Evolutionary conservation across 2,113 vertebrate genomes (phyloP).

Genomic region (Pituophis catenifer): DNA sequence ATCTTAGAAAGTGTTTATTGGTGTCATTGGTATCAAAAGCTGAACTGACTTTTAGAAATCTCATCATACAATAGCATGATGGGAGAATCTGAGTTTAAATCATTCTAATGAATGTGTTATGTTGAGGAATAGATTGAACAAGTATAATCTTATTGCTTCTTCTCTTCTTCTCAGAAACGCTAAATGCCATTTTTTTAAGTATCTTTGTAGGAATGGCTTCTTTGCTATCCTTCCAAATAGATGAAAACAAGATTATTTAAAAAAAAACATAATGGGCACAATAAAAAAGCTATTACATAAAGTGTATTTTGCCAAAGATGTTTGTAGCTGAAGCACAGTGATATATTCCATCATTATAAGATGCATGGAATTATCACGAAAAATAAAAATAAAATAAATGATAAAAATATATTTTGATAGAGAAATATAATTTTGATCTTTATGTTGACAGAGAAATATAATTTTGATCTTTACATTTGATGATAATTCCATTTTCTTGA

Average conservation of each 20-base stretch:
- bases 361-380: no score
- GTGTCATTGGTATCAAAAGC: not conserved
- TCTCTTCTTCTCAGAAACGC: not conserved
- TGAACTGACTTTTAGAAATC: not conserved
- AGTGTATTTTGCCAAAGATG: not conserved
- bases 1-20: not conserved
- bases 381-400: no score
- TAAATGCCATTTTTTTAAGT: not conserved
- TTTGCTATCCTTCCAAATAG: not conserved
- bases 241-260: not conserved
- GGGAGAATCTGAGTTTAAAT: not conserved
- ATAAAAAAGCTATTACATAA: not conserved
- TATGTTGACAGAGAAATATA: no score
- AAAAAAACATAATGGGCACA: not conserved
- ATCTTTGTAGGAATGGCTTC: not conserved
- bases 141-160: not conserved
- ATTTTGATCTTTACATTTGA: no score
- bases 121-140: not conserved
- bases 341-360: not conserved
- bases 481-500: not conserved
- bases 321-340: not conserved
- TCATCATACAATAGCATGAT: not conserved
- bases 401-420: no score
- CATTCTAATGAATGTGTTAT: no score
- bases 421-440: no score